Percentiles rank a stretch among this genome's conserved stretches.
Evolutionary conservation across 2,888 invertebrate species (phyloP).

Genomic region (Eupithecia pulchellata): DNA sequence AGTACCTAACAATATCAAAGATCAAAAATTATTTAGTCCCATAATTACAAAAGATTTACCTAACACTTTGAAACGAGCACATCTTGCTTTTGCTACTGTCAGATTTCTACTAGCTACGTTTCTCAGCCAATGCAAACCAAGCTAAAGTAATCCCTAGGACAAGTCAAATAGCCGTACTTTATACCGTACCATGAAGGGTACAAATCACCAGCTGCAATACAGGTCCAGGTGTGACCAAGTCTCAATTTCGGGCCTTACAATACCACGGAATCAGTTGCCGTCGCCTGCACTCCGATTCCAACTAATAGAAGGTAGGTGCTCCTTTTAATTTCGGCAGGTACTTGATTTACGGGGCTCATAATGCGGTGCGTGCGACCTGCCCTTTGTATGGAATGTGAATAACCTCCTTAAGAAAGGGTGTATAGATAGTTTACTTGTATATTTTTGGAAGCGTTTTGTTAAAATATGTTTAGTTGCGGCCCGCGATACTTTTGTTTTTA

Average conservation of each 20-base stretch:
- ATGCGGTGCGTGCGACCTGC: conserved; percentile 66
- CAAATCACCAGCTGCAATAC: conserved; percentile 46
- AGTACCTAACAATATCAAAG: no score
- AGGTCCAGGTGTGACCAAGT: conserved; percentile 61
- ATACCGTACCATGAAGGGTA: conserved; percentile 40
- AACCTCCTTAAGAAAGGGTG: not conserved
- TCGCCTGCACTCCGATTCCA: conserved; percentile 59
- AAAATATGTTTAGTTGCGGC: not conserved
- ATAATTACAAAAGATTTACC: no score
- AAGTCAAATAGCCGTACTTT: conserved; percentile 41
- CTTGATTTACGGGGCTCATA: conserved; percentile 79
- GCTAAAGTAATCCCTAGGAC: conserved; percentile 23
- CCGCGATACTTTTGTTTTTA: not conserved
- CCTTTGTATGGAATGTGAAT: conserved; percentile 15
- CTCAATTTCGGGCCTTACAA: conserved; percentile 65
- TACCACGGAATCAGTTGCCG: conserved; percentile 75
- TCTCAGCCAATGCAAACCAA: conserved; percentile 5
- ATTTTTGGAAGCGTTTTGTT: not conserved
- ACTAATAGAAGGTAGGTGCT: conserved; percentile 65
- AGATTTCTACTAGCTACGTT: conserved; percentile 1
- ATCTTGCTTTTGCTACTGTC: no score
- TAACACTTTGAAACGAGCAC: no score
- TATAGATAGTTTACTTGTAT: not conserved
- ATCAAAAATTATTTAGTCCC: no score
- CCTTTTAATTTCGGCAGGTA: conserved; percentile 78